phyloP scores from a whole-genome alignment of 2,888 invertebrate genomes.

The Drosophila putrida region DNA sequence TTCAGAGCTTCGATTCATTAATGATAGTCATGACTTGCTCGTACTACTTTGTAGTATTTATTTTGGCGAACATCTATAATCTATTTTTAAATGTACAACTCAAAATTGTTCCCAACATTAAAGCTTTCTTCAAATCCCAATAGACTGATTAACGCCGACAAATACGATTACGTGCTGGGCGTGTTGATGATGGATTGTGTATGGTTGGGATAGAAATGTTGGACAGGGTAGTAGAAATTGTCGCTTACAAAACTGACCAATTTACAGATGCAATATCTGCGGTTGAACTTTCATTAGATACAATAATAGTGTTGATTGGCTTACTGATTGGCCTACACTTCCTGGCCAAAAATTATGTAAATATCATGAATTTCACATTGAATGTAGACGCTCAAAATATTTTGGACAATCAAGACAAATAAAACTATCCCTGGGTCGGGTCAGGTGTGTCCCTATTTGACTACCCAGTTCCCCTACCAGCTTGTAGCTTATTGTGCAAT shows the following conservation, averaged over 20 bases:
- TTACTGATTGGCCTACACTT: conserved; percentile 60
- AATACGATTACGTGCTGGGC: conserved; percentile 65
- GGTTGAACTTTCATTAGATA: conserved; percentile 67
- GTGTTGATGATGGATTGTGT: conserved; percentile 43
- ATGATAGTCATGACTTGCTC: neutral
- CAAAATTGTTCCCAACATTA: conserved; percentile 23
- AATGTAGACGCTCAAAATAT: conserved; percentile 36
- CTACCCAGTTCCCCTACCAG: neutral
- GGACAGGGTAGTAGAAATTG: neutral
- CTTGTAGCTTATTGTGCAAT: conserved; percentile 13
- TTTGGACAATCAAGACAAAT: conserved; percentile 50
- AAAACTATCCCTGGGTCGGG: conserved; percentile 26
- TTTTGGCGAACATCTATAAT: neutral
- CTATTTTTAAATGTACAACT: neutral
- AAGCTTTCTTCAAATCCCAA: conserved; percentile 40
- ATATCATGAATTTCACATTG: conserved; percentile 69
- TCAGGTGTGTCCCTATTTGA: conserved; percentile 28
- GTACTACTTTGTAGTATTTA: too few relatives aligned
- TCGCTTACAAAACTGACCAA: conserved; percentile 13
- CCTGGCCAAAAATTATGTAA: conserved; percentile 65
- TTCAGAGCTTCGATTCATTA: too few relatives aligned
- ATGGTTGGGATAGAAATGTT: neutral
- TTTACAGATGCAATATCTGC: conserved; percentile 47
- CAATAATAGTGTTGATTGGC: conserved; percentile 76
- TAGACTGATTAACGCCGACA: conserved; percentile 58